Base-by-base conservation (phyloP, 1,140 invertebrate genomes). In the Pogonus chalceus region DNA sequence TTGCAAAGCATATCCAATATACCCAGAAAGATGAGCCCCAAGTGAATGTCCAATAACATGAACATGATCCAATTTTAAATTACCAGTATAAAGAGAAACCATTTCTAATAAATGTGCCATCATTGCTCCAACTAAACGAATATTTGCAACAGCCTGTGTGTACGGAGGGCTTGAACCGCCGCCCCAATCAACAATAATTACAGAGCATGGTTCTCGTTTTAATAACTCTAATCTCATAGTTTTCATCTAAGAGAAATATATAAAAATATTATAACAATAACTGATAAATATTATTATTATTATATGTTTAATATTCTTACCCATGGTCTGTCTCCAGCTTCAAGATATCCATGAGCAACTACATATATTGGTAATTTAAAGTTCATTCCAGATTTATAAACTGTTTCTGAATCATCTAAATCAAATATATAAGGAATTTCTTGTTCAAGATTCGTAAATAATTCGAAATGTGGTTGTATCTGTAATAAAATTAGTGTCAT, bases 21-120 rank as follows among this genome's bases (percentile, higher is more conserved):
- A 92, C 3, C 90, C 90, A 49, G 80, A 83, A 4, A 92, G 73
- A 72, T 96, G 92, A 9, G 85, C 81, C 0, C 92, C 92, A 2
- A 96, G 73, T 26, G 90, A 93, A 71, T 96, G 92, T 0, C 92
- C 94, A 58, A 96, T 90, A 43, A 88, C 79, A 66, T 96, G 92
- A 35, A 87, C 79, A 55, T 80, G 80, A 48, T 78, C 70, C 55
- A 82, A 60, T 59, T 76, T 71, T 9, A 70, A 61, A 3, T 73
- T 56, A 37, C 61, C 62, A 1, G 68, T 71, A 24, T 68, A 55
- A 49, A 72, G 59, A n/a, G 75, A 69, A 2, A 78, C 53, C 51
- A 77, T 74, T 2, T 65, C 63, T 2, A 81, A 72, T 14, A 94
- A 71, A 69, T 89, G 79, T 0, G 88, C 88, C 0, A 87, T 82